Evolutionary conservation across 1,140 invertebrate genomes (phyloP).

Genomic region (Lordiphosa collinella): DNA sequence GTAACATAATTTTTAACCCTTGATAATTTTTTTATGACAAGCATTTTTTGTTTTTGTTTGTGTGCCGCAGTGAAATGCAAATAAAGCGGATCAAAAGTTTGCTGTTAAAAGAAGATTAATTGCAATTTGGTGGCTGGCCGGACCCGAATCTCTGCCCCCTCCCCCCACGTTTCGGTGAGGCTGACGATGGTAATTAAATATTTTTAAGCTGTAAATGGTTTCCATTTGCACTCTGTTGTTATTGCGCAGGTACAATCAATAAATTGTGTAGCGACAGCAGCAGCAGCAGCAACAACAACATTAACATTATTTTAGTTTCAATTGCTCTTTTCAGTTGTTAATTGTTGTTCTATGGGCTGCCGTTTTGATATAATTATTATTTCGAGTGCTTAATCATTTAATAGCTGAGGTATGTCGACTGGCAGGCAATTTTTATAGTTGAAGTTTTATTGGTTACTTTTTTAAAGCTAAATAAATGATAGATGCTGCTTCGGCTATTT

Average conservation of each 20-base stretch:
- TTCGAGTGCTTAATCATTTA: conserved; percentile 42
- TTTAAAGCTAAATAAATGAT: conserved; percentile 4
- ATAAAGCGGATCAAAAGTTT: conserved; percentile 76
- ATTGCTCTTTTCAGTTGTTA: conserved; percentile 46
- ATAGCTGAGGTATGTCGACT: background rate
- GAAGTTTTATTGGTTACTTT: background rate
- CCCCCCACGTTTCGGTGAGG: conserved; percentile 1
- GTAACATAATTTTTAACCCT: conserved; percentile 76
- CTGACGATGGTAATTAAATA: conserved; percentile 65
- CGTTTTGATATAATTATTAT: conserved; percentile 35
- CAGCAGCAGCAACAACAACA: conserved; percentile 15
- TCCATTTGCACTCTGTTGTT: conserved; percentile 61
- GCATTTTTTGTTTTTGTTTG: conserved; percentile 55
- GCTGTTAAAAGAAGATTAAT: conserved; percentile 76
- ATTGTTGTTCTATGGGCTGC: conserved; percentile 40
- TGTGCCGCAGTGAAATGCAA: conserved; percentile 69
- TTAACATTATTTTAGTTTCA: conserved; percentile 41
- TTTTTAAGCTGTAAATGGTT: conserved; percentile 76
- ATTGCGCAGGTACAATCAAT: conserved; percentile 52
- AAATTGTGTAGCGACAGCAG: conserved; percentile 41
- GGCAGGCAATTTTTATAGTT: conserved; percentile 19
- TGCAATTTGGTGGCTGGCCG: conserved; percentile 73
- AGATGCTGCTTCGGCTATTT: too few species aligned
- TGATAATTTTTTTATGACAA: conserved; percentile 76
- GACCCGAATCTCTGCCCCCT: conserved; percentile 44